Evolutionary conservation across 2,797 vertebrate genomes (phyloP).

Genomic region (Takifugu ocellatus): DNA sequence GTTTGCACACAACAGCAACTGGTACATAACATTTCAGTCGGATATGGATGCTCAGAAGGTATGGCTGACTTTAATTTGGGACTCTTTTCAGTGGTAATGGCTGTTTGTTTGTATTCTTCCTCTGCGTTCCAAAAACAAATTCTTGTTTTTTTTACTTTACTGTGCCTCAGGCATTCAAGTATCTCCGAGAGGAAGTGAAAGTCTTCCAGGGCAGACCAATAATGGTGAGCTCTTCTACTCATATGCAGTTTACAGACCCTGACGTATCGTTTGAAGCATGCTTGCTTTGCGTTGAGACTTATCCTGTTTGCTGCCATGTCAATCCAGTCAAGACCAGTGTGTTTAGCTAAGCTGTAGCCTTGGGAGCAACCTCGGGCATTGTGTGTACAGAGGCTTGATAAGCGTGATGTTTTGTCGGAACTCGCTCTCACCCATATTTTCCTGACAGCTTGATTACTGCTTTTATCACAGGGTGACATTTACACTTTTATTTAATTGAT

Average conservation of each 20-base stretch:
- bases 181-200: conserved; percentile 98
- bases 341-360: conserved; percentile 16
- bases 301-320: conserved; percentile 15
- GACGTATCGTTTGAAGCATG: not conserved
- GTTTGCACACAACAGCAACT: conserved; percentile 99
- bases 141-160: conserved; percentile 2
- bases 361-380: conserved; percentile 32
- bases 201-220: conserved; percentile 98
- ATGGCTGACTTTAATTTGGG: conserved; percentile 2
- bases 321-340: not conserved
- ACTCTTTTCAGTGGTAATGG: too few species aligned
- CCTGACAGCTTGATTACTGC: conserved; percentile 13
- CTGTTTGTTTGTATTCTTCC: not conserved
- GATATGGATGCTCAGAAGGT: conserved; percentile 97
- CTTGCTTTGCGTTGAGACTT: conserved; percentile 7
- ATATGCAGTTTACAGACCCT: not conserved
- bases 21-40: conserved; percentile 98
- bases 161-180: conserved; percentile 87
- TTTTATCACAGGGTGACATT: conserved; percentile 33
- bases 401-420: conserved; percentile 20
- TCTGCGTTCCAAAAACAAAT: not conserved
- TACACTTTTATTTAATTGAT: conserved; percentile 18
- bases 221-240: conserved; percentile 81
- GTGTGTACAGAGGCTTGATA: conserved; percentile 31
- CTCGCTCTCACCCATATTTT: conserved; percentile 4